Conservation (phyloP, 2,113 vertebrate genomes). For the Neotoma lepida region DNA sequence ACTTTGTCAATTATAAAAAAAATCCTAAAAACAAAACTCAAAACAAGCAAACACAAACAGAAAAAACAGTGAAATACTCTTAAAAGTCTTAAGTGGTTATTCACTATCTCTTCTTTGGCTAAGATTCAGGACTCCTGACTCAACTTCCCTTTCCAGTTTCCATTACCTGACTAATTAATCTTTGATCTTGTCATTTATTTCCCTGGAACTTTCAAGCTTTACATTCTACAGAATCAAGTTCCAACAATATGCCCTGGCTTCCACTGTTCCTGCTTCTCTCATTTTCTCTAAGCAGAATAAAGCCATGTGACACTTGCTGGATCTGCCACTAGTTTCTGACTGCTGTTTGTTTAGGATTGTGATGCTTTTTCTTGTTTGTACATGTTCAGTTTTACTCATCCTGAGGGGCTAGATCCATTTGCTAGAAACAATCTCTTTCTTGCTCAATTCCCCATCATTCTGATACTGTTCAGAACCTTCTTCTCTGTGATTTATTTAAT, state of each 20-base stretch:
- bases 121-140: not conserved
- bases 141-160: not conserved
- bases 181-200: not conserved
- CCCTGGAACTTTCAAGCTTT: not conserved
- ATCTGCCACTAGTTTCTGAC: not conserved
- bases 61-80: not conserved
- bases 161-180: not conserved
- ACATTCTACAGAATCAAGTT: not conserved
- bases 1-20: not conserved
- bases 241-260: not conserved
- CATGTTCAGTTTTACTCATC: not conserved
- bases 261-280: not conserved
- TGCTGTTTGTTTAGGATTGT: not conserved
- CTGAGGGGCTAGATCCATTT: not conserved
- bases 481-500: not conserved
- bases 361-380: not conserved
- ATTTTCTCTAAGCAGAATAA: not conserved
- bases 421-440: not conserved
- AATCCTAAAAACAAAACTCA: not conserved
- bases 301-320: not conserved
- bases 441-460: slow-evolving; percentile 4
- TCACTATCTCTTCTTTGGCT: not conserved
- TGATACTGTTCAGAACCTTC: not conserved
- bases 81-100: not conserved
- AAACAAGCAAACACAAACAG: not conserved